Base-by-base conservation (phyloP, 2,888 invertebrate species). In the Noctua janthina region DNA sequence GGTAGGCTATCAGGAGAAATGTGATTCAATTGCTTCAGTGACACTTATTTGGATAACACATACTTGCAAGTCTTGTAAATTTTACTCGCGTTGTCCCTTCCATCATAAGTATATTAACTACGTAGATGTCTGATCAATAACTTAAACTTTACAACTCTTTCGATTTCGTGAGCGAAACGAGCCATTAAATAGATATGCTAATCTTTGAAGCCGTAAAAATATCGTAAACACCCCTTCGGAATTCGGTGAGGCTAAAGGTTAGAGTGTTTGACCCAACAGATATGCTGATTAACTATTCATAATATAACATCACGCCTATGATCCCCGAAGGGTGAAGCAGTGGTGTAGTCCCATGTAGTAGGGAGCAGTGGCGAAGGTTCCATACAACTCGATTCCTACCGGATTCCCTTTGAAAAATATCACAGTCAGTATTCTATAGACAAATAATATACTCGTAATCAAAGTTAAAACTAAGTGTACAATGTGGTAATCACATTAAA, bases 91-190 rank as follows among this genome's bases (percentile, higher is more conserved):
- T 64, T 64, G 35, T 35, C 8, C 20, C 10, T 64, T 10, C 35
- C 64, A 64, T 35, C 17, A 20, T 35, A 20, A 64, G 20, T 17
- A 35, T 17, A 17, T 64, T 35, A 0, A 39, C 39, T 39, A 7
- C 49, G 15, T 8, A n/a, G 13, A 51, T 39, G 5, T n/a, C 39
- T 4, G 15, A 23, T 2, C 13, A 7, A 46, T 46, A 29, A 68
- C 20, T 20, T 8, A 20, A 66, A 39, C 15, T 68, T 68, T 17
- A 46, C 68, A 68, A 46, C 46, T 46, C 46, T 68, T 46, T 46
- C 68, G n/a, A 49, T 29, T 68, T 68, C 46, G 68, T 46, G 68
- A 68, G 17, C 68, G 17, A 46, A 68, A 46, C 68, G 46, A 46
- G 10, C 49, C n/a, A 68, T 68, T 46, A 68, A 46, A 68, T 10